Evolutionary conservation across 2,888 invertebrate species (phyloP).

Genomic region (Caradrina kadenii): DNA sequence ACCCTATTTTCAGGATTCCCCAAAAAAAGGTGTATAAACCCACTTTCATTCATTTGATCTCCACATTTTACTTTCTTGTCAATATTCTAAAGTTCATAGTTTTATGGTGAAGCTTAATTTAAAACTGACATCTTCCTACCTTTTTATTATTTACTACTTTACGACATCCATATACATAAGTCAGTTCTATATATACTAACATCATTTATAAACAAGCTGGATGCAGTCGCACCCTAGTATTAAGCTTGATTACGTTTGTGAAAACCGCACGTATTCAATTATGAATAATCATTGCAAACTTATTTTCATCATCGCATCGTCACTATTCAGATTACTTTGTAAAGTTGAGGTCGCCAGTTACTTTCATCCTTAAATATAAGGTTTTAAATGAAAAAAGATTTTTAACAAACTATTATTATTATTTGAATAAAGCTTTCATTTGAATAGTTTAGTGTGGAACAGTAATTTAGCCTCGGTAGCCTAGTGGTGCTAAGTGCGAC

Average conservation of each 20-base stretch:
- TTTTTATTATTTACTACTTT: too few relatives aligned
- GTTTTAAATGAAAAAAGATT: conserved; percentile 22
- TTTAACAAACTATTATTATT: conserved; percentile 29
- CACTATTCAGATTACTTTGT: conserved; percentile 9
- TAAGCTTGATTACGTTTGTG: conserved; percentile 49
- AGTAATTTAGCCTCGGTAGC: too few relatives aligned
- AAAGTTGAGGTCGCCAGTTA: not conserved
- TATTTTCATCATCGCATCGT: conserved; percentile 39
- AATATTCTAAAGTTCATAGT: too few relatives aligned
- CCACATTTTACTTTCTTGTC: too few relatives aligned
- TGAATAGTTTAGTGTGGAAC: not conserved
- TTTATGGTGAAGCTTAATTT: too few relatives aligned
- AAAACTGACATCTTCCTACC: too few relatives aligned
- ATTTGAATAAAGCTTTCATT: conserved; percentile 8
- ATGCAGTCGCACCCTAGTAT: conserved; percentile 24
- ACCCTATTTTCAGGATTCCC: too few relatives aligned
- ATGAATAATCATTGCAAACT: conserved; percentile 47
- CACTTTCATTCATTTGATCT: too few relatives aligned
- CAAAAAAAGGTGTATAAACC: too few relatives aligned
- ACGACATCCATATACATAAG: not conserved
- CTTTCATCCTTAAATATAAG: conserved; percentile 5
- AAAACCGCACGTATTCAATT: conserved; percentile 44
- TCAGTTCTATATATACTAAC: not conserved
- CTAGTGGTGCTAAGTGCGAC: too few relatives aligned
- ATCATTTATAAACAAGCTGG: conserved; percentile 8